Percentiles rank a stretch among this genome's conserved stretches.
These are phyloP conservation scores for Oreochromis mossambicus DNA, from an alignment of 2,797 vertebrate genomes.

Conservation along the genomic window DNA sequence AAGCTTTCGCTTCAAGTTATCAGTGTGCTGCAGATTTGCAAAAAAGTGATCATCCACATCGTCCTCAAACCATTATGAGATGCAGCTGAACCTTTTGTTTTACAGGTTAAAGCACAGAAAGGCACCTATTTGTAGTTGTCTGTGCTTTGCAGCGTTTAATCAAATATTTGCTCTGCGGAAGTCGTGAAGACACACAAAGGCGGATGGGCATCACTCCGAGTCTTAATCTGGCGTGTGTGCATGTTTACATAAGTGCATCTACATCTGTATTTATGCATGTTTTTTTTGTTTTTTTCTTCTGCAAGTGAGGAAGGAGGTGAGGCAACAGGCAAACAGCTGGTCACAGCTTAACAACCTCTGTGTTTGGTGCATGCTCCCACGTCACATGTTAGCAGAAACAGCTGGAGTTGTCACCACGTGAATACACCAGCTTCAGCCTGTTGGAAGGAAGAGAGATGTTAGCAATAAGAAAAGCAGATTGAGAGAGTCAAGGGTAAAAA, in stretches of 20 bases:
- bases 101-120: slow-evolving; percentile 44
- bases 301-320: neutral
- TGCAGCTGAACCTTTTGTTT: slow-evolving; percentile 19
- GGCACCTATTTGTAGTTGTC: slow-evolving; percentile 27
- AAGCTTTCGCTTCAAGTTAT: neutral
- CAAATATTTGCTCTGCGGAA: slow-evolving; percentile 54
- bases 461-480: neutral
- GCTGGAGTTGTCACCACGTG: slow-evolving; percentile 45
- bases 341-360: neutral
- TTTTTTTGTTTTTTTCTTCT: neutral
- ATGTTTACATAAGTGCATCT: neutral
- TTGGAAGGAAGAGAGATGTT: neutral
- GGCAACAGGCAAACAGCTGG: slow-evolving; percentile 51
- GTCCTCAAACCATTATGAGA: slow-evolving; percentile 37
- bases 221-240: neutral
- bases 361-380: neutral
- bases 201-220: neutral
- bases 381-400: slow-evolving; percentile 36
- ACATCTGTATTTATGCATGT: slow-evolving; percentile 26
- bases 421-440: slow-evolving; percentile 6
- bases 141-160: slow-evolving; percentile 49
- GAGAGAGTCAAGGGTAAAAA: neutral
- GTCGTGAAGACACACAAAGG: slow-evolving; percentile 42
- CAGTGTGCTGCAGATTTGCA: slow-evolving; percentile 2
- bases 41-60: slow-evolving; percentile 31